phyloP scores from a whole-genome alignment of 2,797 vertebrate genomes.

The Poecilia gillii region DNA sequence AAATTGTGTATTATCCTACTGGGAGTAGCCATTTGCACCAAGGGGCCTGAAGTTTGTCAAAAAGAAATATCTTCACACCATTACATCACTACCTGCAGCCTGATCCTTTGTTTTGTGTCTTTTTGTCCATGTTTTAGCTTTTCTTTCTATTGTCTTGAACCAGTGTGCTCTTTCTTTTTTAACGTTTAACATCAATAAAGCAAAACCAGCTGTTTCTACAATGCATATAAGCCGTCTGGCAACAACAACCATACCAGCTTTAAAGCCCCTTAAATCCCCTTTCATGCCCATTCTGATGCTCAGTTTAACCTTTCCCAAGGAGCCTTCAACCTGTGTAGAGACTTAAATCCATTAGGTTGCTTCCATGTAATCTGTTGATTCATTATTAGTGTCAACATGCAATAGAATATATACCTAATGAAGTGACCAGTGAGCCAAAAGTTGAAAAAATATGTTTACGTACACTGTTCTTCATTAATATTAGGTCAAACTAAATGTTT shows the following conservation, averaged over 20 bases:
- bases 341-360: background rate
- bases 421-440: background rate
- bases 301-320: background rate
- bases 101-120: too few species aligned
- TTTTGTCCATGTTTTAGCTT: background rate
- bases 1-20: background rate
- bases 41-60: background rate
- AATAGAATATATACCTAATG: background rate
- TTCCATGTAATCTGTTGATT: background rate
- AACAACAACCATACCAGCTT: background rate
- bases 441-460: background rate
- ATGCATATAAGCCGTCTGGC: background rate
- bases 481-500: too few species aligned
- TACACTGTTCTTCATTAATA: background rate
- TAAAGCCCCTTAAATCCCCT: background rate
- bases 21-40: background rate
- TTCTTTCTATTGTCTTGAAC: too few species aligned
- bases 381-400: background rate
- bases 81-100: background rate
- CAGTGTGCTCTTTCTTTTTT: background rate
- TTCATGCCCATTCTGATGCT: background rate
- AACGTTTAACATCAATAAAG: background rate
- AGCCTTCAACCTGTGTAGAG: background rate
- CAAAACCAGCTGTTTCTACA: background rate
- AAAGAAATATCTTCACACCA: background rate